Percentiles rank a stretch among this genome's conserved stretches.
These are phyloP conservation scores for Cremastobaeus sp. DNA, from an alignment of 2,888 invertebrate species.

Conservation along the genomic window DNA sequence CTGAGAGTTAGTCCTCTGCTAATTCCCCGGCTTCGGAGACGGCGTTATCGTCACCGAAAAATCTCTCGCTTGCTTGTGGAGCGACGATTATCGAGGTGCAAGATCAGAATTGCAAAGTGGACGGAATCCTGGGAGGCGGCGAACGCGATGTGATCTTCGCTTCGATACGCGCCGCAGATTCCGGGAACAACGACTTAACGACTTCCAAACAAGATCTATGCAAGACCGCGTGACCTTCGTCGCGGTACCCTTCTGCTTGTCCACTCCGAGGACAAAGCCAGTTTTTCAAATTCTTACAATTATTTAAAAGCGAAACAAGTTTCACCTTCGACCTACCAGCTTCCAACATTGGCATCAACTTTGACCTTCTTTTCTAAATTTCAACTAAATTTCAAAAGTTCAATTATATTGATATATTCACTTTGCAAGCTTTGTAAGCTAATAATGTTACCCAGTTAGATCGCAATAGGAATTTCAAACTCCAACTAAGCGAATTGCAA, in stretches of 20 bases:
- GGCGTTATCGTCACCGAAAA: slow-evolving; percentile 38
- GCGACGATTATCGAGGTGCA: slow-evolving; percentile 74
- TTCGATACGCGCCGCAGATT: slow-evolving; percentile 73
- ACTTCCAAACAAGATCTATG: slow-evolving; percentile 77
- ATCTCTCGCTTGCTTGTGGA: slow-evolving; percentile 63
- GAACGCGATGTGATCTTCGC: slow-evolving; percentile 71
- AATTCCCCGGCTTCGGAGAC: slow-evolving; percentile 21
- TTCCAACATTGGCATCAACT: too few relatives aligned
- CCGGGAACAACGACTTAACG: slow-evolving; percentile 77
- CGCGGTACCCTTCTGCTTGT: slow-evolving; percentile 65
- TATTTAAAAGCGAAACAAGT: not conserved
- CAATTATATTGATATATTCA: too few relatives aligned
- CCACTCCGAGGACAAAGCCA: slow-evolving; percentile 1
- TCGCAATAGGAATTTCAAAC: too few relatives aligned
- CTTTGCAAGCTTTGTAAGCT: too few relatives aligned
- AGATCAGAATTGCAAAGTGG: slow-evolving; percentile 78
- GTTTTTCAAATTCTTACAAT: not conserved
- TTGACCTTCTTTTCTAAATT: too few relatives aligned
- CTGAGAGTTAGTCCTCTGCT: slow-evolving; percentile 12
- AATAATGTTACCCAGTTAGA: too few relatives aligned
- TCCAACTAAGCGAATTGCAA: not conserved
- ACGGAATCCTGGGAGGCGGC: slow-evolving; percentile 71
- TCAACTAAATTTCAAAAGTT: too few relatives aligned
- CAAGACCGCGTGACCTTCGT: slow-evolving; percentile 71
- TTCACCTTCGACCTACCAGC: too few relatives aligned